A percentile compares a stretch with the other conserved stretches of the same genome.
These are phyloP conservation scores for Melipona quadrifasciata DNA, from an alignment of 1,140 invertebrate genomes.

Conservation along the genomic window DNA sequence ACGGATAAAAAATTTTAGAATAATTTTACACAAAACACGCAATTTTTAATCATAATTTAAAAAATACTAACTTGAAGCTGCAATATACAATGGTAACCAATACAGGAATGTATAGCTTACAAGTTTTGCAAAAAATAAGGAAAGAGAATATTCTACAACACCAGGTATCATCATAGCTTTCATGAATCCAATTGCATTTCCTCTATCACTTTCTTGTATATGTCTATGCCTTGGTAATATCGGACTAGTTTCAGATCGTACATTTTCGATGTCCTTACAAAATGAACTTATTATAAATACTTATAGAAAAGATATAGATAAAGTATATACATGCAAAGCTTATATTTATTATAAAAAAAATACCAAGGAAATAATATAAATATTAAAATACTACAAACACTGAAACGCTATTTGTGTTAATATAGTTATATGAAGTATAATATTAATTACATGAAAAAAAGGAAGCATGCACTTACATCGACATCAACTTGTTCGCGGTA, in stretches of 20 bases:
- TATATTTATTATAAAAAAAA: background rate
- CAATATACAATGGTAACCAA: slow-evolving; percentile 97
- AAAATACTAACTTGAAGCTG: slow-evolving; percentile 88
- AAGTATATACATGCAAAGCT: background rate
- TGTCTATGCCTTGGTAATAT: slow-evolving; percentile 73
- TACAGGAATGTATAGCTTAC: slow-evolving; percentile 98
- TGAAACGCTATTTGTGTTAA: slow-evolving; percentile 21
- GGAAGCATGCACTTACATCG: slow-evolving; percentile 82
- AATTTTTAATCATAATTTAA: background rate
- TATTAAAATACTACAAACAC: slow-evolving; percentile 41
- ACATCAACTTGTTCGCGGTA: slow-evolving; percentile 75
- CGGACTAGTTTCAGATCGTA: slow-evolving; percentile 74
- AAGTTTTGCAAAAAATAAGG: slow-evolving; percentile 98
- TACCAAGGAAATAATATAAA: background rate
- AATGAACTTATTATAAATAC: slow-evolving; percentile 28
- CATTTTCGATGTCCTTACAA: slow-evolving; percentile 61
- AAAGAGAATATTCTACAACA: slow-evolving; percentile 96
- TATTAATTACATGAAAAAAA: slow-evolving; percentile 53
- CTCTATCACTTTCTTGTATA: slow-evolving; percentile 51
- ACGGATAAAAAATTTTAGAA: background rate
- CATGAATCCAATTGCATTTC: slow-evolving; percentile 89
- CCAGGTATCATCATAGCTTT: slow-evolving; percentile 94
- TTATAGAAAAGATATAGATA: background rate
- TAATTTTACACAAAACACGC: slow-evolving; percentile 19
- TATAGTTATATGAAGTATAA: slow-evolving; percentile 25